These are phyloP conservation scores for Dryococelus australis DNA, from an alignment of 2,888 invertebrate genomes.

Conservation along the genomic window DNA sequence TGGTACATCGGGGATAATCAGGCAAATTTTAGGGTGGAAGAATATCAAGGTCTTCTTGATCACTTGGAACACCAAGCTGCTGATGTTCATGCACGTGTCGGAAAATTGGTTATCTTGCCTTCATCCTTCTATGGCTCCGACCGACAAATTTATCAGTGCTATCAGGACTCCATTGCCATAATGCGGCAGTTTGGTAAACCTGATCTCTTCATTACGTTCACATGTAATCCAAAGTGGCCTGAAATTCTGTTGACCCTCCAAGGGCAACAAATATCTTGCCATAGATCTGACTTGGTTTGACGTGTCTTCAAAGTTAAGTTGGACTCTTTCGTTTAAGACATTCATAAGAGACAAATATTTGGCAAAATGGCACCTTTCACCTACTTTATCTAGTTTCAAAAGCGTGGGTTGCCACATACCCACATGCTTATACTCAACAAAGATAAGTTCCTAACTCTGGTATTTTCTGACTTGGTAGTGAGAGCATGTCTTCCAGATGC, in stretches of 20 bases:
- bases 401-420: conserved; percentile 51
- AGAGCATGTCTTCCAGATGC: too few relatives aligned
- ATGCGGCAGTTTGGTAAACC: too few relatives aligned
- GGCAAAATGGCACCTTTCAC: not conserved
- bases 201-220: conserved; percentile 21
- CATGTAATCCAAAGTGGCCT: conserved; percentile 13
- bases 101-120: too few relatives aligned
- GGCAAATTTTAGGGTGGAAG: too few relatives aligned
- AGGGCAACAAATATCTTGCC: not conserved
- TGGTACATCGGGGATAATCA: too few relatives aligned
- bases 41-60: too few relatives aligned
- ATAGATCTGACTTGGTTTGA: not conserved
- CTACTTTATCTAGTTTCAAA: conserved; percentile 45
- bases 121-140: too few relatives aligned
- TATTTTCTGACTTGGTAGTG: not conserved
- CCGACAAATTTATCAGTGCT: too few relatives aligned
- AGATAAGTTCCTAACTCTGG: conserved; percentile 42
- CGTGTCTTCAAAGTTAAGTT: not conserved
- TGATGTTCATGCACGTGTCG: too few relatives aligned
- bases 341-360: too few relatives aligned
- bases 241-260: not conserved
- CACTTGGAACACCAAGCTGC: too few relatives aligned
- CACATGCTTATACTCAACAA: conserved; percentile 51
- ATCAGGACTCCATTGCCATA: too few relatives aligned
- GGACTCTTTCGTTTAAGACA: not conserved